Evolutionary conservation across 1,140 invertebrate genomes (phyloP).

Genomic region (Saxidomus purpurata): DNA sequence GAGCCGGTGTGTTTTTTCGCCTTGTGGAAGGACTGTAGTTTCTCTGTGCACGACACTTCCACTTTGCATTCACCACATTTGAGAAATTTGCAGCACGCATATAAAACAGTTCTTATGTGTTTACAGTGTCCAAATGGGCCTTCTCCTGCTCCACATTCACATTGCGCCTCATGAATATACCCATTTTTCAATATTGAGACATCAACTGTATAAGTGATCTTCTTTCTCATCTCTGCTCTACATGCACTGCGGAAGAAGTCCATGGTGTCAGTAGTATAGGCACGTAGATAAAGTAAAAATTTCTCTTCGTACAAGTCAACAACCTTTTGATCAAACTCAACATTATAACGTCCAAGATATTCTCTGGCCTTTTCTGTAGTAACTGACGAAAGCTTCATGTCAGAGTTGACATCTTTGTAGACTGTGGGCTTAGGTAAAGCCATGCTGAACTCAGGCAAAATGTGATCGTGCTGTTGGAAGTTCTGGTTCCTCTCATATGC

Average conservation of each 20-base stretch:
- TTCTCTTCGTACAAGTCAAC: constrained; percentile 37
- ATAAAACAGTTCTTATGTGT: constrained; percentile 66
- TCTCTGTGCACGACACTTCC: constrained; percentile 41
- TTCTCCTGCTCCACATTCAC: constrained; percentile 75
- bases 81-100: constrained; percentile 25
- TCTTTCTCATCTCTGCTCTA: constrained; percentile 70
- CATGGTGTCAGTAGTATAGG: not conserved
- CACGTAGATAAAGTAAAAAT: constrained; percentile 15
- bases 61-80: constrained; percentile 16
- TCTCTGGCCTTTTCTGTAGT: not conserved
- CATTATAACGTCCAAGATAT: not conserved
- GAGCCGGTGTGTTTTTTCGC: constrained; percentile 14
- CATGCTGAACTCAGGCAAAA: constrained; percentile 2
- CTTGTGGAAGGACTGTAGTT: constrained; percentile 4
- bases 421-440: not conserved
- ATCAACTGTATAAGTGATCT: constrained; percentile 66
- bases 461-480: not conserved
- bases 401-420: constrained; percentile 26
- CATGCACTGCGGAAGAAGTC: constrained; percentile 38
- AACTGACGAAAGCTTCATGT: not conserved
- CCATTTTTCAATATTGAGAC: constrained; percentile 57
- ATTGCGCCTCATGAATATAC: constrained; percentile 64
- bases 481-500: constrained; percentile 30
- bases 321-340: constrained; percentile 42
- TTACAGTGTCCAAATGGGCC: constrained; percentile 74